Evolutionary conservation across 1,140 invertebrate species (phyloP), one percentile per base, ranked within the genome.

Genomic region (Grapholita molesta): DNA sequence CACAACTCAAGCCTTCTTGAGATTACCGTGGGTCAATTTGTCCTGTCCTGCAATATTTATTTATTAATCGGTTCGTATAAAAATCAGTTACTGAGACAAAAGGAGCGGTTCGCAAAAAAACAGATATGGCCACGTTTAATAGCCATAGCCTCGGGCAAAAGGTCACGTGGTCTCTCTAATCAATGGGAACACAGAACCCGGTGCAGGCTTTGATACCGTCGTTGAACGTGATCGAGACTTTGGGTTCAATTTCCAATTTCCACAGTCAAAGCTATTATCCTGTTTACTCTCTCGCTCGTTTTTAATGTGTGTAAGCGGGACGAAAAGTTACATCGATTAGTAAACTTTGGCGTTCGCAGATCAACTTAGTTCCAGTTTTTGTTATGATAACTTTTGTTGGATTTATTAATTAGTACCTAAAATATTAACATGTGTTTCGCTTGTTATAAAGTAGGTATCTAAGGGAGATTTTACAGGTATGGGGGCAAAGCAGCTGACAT

Each of bases 141-240:
- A n/a, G n/a, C n/a, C 4, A 38, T 38, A 38, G 12, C 6, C 35
- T 15, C 12, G 9, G 18, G 8, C 8, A 2, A 48, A 48, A 21
- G n/a, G 1, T 48, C n/a, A 6, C 42, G 3, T 4, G 42, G 1
- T 4, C 42, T 48, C 4, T 48, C 12, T 48, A 48, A 48, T 48
- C 42, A 1, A 9, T 48, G 18, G 8, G 42, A 48, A 48, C 28
- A 30, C 15, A 15, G 42, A 48, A 18, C 78, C 83, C 83, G 75
- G 78, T 80, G 68, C 73, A 69, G 70, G 76, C 80, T 85, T 76
- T 79, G 81, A 82, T 82, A 84, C 82, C 74, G 70, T 68, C 78
- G 80, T 18, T 48, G 53, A 15, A 82, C 83, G 82, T 86, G 83
- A 81, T 86, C 80, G 85, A 86, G 82, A 80, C 35, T 38, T n/a